These are phyloP conservation scores for Scyliorhinus canicula DNA, from an alignment of 2,797 vertebrate species.

Conservation along the genomic window DNA sequence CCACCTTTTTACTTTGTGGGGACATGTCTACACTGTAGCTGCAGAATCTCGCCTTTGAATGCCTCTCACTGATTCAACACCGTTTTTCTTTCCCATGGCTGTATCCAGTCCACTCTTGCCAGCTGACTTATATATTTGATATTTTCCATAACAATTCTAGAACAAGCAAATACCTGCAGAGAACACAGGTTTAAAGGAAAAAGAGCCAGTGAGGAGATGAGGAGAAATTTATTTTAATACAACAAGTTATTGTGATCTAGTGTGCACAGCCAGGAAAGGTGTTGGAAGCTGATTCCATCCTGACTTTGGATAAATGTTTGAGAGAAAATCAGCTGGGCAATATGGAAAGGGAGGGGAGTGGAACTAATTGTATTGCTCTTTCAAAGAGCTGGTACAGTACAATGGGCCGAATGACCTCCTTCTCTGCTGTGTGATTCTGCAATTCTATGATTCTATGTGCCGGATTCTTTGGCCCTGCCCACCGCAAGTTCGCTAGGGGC, in stretches of 20 bases:
- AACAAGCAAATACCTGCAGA: background rate
- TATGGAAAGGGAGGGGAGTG: background rate
- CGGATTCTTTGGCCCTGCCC: too few species aligned
- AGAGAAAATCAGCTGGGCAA: background rate
- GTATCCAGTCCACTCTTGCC: too few species aligned
- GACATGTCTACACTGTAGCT: too few species aligned
- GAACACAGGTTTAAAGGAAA: background rate
- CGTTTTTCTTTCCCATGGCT: too few species aligned
- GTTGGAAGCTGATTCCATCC: background rate
- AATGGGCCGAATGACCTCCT: background rate
- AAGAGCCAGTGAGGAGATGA: background rate
- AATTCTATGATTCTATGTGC: background rate
- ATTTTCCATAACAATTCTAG: too few species aligned
- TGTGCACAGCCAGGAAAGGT: background rate
- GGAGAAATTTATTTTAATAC: background rate
- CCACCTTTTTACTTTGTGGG: too few species aligned
- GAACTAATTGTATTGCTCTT: background rate
- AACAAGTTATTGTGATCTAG: background rate
- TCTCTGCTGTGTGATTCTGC: background rate
- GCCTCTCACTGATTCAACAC: too few species aligned
- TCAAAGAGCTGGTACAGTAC: background rate
- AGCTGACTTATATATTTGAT: too few species aligned
- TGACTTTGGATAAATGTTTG: too few species aligned
- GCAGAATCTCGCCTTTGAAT: too few species aligned
- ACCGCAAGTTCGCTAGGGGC: too few species aligned